These are phyloP conservation scores for Copidosoma floridanum DNA, from an alignment of 1,140 invertebrate genomes.

Conservation along the genomic window DNA sequence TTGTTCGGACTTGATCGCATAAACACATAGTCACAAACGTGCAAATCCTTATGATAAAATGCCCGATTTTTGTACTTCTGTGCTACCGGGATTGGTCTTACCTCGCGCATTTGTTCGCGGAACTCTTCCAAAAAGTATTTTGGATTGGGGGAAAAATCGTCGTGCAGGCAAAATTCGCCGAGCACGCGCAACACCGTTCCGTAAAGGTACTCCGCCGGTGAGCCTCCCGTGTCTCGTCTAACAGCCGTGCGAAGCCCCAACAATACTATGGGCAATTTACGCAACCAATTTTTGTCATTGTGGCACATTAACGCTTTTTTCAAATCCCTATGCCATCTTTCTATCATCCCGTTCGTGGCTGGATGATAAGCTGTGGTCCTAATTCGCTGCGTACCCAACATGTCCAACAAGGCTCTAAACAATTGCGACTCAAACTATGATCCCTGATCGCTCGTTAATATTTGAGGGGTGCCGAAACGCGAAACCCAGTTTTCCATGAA, in stretches of 20 bases:
- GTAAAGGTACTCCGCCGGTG: slow-evolving; percentile 1
- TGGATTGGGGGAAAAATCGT: too few species aligned
- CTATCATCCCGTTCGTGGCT: slow-evolving; percentile 8
- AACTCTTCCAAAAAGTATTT: too few species aligned
- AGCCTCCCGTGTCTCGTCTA: background rate
- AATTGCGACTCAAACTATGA: slow-evolving; percentile 1
- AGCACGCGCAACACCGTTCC: background rate
- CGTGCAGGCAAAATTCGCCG: background rate
- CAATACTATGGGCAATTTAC: background rate
- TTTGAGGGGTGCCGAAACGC: background rate
- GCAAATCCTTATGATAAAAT: background rate
- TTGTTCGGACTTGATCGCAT: too few species aligned
- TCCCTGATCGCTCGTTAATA: background rate
- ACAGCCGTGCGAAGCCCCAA: background rate
- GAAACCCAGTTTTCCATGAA: slow-evolving; percentile 2
- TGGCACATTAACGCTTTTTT: slow-evolving; percentile 7
- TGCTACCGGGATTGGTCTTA: background rate
- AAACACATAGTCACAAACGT: too few species aligned
- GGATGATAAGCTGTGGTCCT: background rate
- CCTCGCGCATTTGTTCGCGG: background rate
- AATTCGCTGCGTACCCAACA: background rate
- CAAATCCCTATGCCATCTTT: background rate
- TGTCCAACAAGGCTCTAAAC: background rate
- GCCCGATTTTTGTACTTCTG: background rate
- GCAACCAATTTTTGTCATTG: background rate